These are phyloP conservation scores for Antrozous pallidus DNA, from an alignment of 2,797 vertebrate species.

Conservation along the genomic window DNA sequence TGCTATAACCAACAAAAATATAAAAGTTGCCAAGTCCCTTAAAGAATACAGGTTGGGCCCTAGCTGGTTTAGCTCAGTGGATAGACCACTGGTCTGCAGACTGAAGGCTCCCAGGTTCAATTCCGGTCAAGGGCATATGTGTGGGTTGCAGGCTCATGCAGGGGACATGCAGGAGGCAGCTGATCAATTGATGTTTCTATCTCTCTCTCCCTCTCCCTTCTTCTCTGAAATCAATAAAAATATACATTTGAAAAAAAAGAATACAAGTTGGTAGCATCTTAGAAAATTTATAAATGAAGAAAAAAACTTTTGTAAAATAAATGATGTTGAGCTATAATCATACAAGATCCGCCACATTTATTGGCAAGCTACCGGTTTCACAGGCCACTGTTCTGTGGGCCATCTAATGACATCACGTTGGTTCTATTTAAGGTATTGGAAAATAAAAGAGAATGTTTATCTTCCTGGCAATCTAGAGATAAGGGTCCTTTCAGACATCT, in stretches of 20 bases:
- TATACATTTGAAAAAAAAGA: background rate
- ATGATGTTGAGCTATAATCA: background rate
- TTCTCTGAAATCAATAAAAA: background rate
- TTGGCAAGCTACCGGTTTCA: background rate
- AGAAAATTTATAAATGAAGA: constrained; percentile 2
- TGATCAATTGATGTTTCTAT: background rate
- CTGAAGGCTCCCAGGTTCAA: background rate
- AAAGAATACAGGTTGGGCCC: background rate
- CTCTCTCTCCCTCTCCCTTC: background rate
- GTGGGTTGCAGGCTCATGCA: background rate
- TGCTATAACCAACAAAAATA: background rate
- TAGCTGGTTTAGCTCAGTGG: background rate
- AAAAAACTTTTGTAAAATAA: background rate
- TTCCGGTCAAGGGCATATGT: background rate
- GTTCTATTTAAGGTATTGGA: background rate
- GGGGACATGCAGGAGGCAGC: too few relatives aligned
- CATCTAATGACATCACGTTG: background rate
- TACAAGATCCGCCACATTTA: background rate
- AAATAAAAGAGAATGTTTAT: constrained; percentile 17
- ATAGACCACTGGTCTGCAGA: too few relatives aligned
- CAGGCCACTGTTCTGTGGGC: background rate
- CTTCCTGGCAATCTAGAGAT: background rate
- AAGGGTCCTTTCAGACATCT: background rate
- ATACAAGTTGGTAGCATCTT: constrained; percentile 12
- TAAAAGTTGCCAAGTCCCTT: background rate